Percentiles rank a stretch among this genome's conserved stretches.
phyloP scores from a whole-genome alignment of 2,888 invertebrate genomes.

The Cactoblastis cactorum region DNA sequence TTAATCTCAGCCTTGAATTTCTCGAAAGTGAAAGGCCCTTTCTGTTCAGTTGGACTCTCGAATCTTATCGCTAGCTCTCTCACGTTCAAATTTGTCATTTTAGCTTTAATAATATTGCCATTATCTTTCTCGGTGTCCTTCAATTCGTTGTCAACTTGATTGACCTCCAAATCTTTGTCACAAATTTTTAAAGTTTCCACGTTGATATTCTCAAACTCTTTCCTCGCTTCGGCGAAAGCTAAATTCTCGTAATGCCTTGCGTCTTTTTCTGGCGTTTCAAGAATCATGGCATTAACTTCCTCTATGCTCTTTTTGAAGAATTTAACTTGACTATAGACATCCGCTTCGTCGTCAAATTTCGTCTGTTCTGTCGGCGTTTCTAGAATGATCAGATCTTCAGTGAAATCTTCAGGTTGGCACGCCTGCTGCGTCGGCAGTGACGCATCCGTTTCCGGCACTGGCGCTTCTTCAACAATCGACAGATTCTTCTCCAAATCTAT shows the following conservation, averaged over 20 bases:
- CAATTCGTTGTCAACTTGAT: constrained; percentile 33
- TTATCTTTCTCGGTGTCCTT: constrained; percentile 47
- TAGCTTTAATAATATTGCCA: constrained; percentile 54
- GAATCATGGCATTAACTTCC: constrained; percentile 83
- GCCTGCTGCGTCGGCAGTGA: constrained; percentile 79
- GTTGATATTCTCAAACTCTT: constrained; percentile 62
- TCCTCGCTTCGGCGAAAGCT: constrained; percentile 39
- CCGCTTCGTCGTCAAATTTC: constrained; percentile 51
- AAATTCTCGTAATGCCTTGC: constrained; percentile 59
- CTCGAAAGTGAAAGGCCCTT: constrained; percentile 77
- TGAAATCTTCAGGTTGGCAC: constrained; percentile 66
- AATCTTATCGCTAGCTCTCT: constrained; percentile 82
- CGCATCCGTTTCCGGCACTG: constrained; percentile 76
- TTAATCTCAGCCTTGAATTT: constrained; percentile 68
- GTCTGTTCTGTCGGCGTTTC: constrained; percentile 78
- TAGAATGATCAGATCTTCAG: constrained; percentile 65
- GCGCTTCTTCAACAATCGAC: constrained; percentile 76
- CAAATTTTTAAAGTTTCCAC: constrained; percentile 55
- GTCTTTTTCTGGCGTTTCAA: constrained; percentile 52
- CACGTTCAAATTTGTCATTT: constrained; percentile 72
- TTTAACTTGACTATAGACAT: constrained; percentile 87
- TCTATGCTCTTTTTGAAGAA: constrained; percentile 86
- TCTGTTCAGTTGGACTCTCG: constrained; percentile 81
- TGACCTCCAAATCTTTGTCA: constrained; percentile 49
- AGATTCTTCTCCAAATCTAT: constrained; percentile 70